Base-by-base conservation (phyloP, 2,888 invertebrate genomes). In the Leptopilina myrica region DNA sequence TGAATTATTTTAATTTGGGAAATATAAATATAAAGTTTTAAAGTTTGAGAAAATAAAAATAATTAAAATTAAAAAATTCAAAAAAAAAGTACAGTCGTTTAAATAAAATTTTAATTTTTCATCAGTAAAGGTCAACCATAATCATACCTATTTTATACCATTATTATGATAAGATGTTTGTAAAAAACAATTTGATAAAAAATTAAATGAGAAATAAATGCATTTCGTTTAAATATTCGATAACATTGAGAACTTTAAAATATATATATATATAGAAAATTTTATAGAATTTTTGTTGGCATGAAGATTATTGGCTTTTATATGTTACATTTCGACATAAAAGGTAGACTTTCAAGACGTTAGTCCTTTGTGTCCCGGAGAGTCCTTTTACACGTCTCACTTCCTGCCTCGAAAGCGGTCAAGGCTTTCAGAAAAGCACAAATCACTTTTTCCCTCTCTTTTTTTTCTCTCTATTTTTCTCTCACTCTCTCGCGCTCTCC, bases 341-440 rank as follows among this genome's bases (percentile, higher is more conserved):
- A 33, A 62, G 62, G 15, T 20, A 9, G 62, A 62, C 62, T 62
- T 62, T 64, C 33, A 64, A 64, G 40, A 40, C 33, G 33, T 3
- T 12, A 33, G 3, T 43, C 43, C 43, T 43, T 66, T 66, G 43
- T 66, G 43, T 65, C 43, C n/a, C 65, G 33, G 65, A 8, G 15
- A 46, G 46, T 67, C 67, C 67, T 20, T 67, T 67, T 67, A 15
- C 46, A 67, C 49, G 67, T 49, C 67, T 67, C 12, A 67, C 46
- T 67, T 67, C 46, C 12, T 11, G 49, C n/a, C 46, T 15, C 20
- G 49, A 49, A 46, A 20, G 20, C 20, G 20, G 46, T 46, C 67
- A 67, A 67, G 49, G 49, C 67, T 46, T 67, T 67, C 67, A 67
- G 67, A 20, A 67, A 49, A 67, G 20, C 67, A 67, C 67, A 67